A percentile compares a stretch with the other conserved stretches of the same genome.
phyloP scores from a whole-genome alignment of 2,888 invertebrate genomes.

The Scaptomyza parva region DNA sequence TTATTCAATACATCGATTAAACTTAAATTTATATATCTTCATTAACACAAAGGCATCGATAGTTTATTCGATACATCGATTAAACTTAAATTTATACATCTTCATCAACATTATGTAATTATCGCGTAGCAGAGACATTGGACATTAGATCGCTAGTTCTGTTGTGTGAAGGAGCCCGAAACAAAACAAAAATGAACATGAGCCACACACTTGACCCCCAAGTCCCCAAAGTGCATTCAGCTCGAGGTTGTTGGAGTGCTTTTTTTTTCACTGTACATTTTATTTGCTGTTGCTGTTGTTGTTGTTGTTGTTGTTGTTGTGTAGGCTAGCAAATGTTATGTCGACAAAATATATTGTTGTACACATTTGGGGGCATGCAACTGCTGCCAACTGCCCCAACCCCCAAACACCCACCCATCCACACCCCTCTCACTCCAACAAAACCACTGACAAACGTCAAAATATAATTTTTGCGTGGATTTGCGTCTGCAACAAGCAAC shows the following conservation, averaged over 20 bases:
- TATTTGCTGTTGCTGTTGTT: too few relatives aligned
- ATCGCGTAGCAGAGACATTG: too few relatives aligned
- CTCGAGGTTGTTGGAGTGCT: constrained; percentile 8
- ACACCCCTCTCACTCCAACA: background rate
- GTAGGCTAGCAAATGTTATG: constrained; percentile 25
- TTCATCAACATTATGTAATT: too few relatives aligned
- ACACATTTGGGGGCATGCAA: constrained; percentile 21
- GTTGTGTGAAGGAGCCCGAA: too few relatives aligned
- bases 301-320: background rate
- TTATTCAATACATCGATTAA: too few relatives aligned
- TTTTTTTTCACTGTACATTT: background rate
- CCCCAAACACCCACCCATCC: background rate
- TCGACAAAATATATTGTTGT: constrained; percentile 18
- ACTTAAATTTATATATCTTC: too few relatives aligned
- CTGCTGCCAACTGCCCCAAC: constrained; percentile 17
- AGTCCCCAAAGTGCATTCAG: constrained; percentile 59
- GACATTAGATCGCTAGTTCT: too few relatives aligned
- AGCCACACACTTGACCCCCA: constrained; percentile 39
- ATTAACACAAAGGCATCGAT: too few relatives aligned
- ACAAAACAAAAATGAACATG: constrained; percentile 1
- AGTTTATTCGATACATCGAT: too few relatives aligned
- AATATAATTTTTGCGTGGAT: constrained; percentile 77
- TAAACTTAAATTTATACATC: too few relatives aligned
- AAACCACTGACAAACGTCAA: constrained; percentile 67
- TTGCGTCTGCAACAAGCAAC: constrained; percentile 45